A percentile compares a stretch with the other conserved stretches of the same genome.
phyloP scores from a whole-genome alignment of 2,113 vertebrate species.

The Eulemur macaco region DNA sequence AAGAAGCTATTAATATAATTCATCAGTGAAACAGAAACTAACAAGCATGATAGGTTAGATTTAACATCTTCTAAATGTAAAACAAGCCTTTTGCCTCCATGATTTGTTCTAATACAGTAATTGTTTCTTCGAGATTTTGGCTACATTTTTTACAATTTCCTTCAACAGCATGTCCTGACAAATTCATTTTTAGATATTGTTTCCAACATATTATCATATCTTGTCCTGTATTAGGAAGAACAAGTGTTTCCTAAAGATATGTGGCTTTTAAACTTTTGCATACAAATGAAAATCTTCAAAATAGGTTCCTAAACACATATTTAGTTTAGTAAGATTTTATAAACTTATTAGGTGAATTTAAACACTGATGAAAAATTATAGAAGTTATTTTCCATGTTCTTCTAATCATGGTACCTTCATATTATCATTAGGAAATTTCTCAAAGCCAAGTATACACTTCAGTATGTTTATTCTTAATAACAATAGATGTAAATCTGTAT shows the following conservation, averaged over 20 bases:
- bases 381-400: constrained; percentile 8
- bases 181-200: not conserved
- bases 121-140: constrained; percentile 22
- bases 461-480: constrained; percentile 4
- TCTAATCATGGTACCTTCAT: constrained; percentile 13
- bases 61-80: not conserved
- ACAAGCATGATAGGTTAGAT: not conserved
- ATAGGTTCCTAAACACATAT: not conserved
- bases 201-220: constrained; percentile 3
- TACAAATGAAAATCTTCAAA: not conserved
- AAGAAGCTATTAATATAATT: constrained; percentile 1
- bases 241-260: constrained; percentile 30
- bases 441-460: constrained; percentile 22
- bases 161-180: constrained; percentile 44
- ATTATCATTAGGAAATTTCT: constrained; percentile 26
- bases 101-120: not conserved
- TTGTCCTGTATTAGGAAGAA: constrained; percentile 26
- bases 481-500: not conserved
- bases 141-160: not conserved
- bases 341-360: not conserved
- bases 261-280: not conserved
- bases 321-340: constrained; percentile 12
- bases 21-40: constrained; percentile 21
- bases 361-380: constrained; percentile 1
- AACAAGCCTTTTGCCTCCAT: not conserved